Evolutionary conservation across 2,888 invertebrate species (phyloP).

Genomic region (Pyrrhosoma nymphula): DNA sequence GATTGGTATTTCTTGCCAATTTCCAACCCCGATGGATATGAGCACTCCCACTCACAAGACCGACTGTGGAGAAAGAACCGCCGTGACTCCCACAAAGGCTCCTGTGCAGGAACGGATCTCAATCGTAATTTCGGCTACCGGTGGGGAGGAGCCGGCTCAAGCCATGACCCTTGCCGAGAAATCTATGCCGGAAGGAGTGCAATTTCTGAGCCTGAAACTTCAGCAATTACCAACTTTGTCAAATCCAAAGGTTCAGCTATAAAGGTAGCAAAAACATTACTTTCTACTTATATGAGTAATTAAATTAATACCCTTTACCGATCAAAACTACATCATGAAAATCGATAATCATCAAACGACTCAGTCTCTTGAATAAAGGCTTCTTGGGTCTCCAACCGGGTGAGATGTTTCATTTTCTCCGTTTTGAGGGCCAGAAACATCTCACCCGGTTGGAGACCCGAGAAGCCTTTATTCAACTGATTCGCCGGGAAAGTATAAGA

Average conservation of each 20-base stretch:
- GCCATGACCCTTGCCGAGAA: conserved; percentile 89
- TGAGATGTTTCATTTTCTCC: no score
- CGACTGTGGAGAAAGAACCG: conserved; percentile 92
- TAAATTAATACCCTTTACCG: not conserved
- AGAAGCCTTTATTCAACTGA: no score
- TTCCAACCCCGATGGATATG: conserved; percentile 93
- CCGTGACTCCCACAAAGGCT: conserved; percentile 79
- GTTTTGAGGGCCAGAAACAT: no score
- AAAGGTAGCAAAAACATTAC: conserved; percentile 73
- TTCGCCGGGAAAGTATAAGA: no score
- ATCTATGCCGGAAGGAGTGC: conserved; percentile 88
- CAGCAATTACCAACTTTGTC: conserved; percentile 82
- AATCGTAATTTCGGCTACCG: conserved; percentile 93
- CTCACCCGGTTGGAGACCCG: no score
- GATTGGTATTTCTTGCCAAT: conserved; percentile 84
- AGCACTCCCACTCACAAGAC: conserved; percentile 89
- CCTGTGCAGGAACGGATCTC: conserved; percentile 88
- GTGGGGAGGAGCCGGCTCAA: conserved; percentile 93
- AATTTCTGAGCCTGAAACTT: conserved; percentile 93
- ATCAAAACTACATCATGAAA: no score
- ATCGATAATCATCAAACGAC: no score
- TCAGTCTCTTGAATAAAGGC: no score
- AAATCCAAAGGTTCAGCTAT: conserved; percentile 74
- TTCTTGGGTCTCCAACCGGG: no score
- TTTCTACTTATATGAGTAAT: not conserved